A percentile compares a stretch with the other conserved stretches of the same genome.
Evolutionary conservation across 2,888 invertebrate genomes (phyloP).

Genomic region (Diaperis boleti): DNA sequence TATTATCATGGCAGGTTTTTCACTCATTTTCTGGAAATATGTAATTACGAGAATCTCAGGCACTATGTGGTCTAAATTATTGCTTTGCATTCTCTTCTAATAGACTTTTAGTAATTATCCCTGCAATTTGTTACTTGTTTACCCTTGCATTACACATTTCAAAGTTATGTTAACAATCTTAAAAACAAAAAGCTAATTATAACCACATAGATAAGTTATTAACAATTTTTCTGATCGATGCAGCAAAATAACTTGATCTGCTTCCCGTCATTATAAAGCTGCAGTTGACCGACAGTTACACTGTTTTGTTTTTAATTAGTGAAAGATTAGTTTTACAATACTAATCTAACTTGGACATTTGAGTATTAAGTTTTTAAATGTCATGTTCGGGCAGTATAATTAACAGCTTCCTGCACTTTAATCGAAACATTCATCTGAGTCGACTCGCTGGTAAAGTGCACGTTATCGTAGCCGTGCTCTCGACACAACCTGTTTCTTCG

Average conservation of each 20-base stretch:
- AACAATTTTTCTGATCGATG: constrained; percentile 5
- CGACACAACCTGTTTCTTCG: constrained; percentile 30
- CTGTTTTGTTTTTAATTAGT: neutral
- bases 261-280: constrained; percentile 9
- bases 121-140: neutral
- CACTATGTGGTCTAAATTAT: too few relatives aligned
- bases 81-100: neutral
- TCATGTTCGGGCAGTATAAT: constrained; percentile 34
- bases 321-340: too few relatives aligned
- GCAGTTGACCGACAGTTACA: neutral
- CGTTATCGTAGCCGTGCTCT: constrained; percentile 25
- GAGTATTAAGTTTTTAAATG: constrained; percentile 12
- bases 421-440: constrained; percentile 40
- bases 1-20: too few relatives aligned
- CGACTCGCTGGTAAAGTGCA: constrained; percentile 11
- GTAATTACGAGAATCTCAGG: too few relatives aligned
- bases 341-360: constrained; percentile 1
- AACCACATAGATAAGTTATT: constrained; percentile 11
- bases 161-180: too few relatives aligned
- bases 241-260: neutral
- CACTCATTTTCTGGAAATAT: too few relatives aligned
- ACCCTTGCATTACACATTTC: too few relatives aligned
- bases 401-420: constrained; percentile 44
- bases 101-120: neutral
- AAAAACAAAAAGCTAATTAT: too few relatives aligned